Percentiles rank a stretch among this genome's conserved stretches.
These are phyloP conservation scores for Leptobrachium leishanense DNA, from an alignment of 2,113 vertebrate genomes.

Conservation along the genomic window DNA sequence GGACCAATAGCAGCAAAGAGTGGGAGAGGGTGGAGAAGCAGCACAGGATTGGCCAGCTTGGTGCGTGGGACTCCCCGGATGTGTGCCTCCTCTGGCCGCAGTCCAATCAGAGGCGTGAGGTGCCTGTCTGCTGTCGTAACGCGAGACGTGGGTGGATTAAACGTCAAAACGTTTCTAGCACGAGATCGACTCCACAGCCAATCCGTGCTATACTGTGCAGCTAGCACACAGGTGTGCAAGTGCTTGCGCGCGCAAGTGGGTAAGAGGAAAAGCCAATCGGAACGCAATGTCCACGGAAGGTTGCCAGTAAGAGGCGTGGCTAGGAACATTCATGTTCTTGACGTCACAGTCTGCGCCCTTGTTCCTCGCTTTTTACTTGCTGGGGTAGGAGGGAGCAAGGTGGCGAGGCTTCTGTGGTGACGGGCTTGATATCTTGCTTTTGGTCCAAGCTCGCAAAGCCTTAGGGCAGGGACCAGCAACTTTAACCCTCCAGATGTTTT, in stretches of 20 bases:
- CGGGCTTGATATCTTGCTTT: too few species aligned
- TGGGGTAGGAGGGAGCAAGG: background rate
- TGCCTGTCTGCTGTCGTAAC: background rate
- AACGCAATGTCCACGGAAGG: background rate
- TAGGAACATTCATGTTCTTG: background rate
- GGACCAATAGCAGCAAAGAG: background rate
- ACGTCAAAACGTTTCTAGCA: background rate
- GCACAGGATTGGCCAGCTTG: background rate
- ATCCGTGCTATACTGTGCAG: too few species aligned
- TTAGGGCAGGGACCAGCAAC: too few species aligned
- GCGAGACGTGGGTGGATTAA: conserved; percentile 9
- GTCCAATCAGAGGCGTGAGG: background rate
- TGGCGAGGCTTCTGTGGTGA: too few species aligned
- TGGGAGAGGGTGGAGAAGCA: background rate
- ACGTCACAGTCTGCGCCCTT: background rate
- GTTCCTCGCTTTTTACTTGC: background rate
- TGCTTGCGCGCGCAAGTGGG: too few species aligned
- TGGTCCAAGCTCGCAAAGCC: too few species aligned
- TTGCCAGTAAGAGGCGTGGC: background rate
- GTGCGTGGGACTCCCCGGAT: background rate
- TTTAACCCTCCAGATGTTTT: too few species aligned
- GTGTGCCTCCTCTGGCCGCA: background rate
- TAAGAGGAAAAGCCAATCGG: background rate
- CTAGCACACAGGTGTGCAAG: too few species aligned
- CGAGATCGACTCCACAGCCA: too few species aligned